Evolutionary conservation across 2,113 vertebrate species (phyloP).

Genomic region (Ptilorrhoa leucosticta): DNA sequence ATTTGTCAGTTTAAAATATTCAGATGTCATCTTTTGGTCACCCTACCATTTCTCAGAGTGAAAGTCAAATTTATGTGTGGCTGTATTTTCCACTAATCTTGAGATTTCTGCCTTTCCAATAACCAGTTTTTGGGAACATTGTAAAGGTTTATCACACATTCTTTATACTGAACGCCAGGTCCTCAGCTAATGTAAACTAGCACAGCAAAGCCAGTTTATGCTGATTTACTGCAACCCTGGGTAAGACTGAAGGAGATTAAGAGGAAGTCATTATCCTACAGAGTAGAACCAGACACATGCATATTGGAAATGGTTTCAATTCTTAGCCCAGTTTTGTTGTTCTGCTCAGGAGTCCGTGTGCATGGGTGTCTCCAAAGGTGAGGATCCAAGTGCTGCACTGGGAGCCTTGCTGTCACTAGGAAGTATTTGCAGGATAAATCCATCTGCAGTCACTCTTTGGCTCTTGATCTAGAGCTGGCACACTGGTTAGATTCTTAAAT

Average conservation of each 20-base stretch:
- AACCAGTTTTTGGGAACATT: background rate
- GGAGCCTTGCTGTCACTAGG: background rate
- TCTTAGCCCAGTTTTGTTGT: background rate
- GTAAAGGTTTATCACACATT: background rate
- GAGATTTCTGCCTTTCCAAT: background rate
- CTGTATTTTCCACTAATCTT: background rate
- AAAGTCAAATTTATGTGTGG: background rate
- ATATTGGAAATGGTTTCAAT: background rate
- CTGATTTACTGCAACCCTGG: background rate
- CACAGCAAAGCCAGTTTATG: background rate
- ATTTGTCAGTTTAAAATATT: background rate
- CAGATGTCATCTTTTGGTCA: background rate
- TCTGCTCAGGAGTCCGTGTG: background rate
- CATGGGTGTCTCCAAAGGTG: background rate
- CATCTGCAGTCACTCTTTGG: background rate
- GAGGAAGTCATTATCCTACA: background rate
- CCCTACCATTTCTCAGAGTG: background rate
- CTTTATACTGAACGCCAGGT: background rate
- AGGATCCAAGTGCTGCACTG: background rate
- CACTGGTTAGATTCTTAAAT: background rate
- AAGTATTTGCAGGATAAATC: background rate
- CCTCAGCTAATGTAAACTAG: background rate
- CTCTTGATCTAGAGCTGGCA: background rate
- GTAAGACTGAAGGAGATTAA: background rate
- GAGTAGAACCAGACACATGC: background rate